A percentile compares a stretch with the other conserved stretches of the same genome.
phyloP scores from a whole-genome alignment of 2,113 vertebrate genomes.

The Corydoras sp. region DNA sequence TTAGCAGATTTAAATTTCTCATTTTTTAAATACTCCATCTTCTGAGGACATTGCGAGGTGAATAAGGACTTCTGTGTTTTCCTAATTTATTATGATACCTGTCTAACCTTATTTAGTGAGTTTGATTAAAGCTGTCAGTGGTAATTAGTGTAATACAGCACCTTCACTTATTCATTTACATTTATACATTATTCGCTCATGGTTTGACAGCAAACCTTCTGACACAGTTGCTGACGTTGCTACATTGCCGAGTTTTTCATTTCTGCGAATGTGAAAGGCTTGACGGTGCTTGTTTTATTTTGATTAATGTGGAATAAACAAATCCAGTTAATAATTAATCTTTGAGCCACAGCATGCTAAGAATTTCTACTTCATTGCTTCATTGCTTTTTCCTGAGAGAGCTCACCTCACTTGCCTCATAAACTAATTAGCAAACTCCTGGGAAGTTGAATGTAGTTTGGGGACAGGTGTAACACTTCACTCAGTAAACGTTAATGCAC shows the following conservation, averaged over 20 bases:
- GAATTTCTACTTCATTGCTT: background rate
- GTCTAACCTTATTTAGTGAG: conserved; percentile 3
- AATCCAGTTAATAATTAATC: conserved; percentile 12
- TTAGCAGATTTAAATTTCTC: no score
- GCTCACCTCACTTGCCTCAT: conserved; percentile 4
- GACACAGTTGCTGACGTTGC: conserved; percentile 9
- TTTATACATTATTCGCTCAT: conserved; percentile 34
- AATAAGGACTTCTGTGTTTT: background rate
- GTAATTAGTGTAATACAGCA: conserved; percentile 22
- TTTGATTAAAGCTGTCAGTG: conserved; percentile 6
- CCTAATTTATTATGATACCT: background rate
- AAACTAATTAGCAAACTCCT: conserved; percentile 1
- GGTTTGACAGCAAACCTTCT: conserved; percentile 33
- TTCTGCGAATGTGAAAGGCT: background rate
- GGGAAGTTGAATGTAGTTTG: conserved; percentile 3
- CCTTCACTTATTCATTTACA: conserved; percentile 25
- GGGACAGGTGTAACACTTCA: conserved; percentile 1
- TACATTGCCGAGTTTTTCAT: background rate
- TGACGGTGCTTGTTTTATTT: conserved; percentile 5
- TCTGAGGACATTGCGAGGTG: no score
- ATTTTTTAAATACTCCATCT: no score
- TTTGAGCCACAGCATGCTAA: background rate
- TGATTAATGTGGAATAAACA: conserved; percentile 15
- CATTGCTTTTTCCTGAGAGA: background rate
- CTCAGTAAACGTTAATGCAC: background rate